Evolutionary conservation across 2,113 vertebrate species (phyloP).

Genomic region (Odocoileus virginianus): DNA sequence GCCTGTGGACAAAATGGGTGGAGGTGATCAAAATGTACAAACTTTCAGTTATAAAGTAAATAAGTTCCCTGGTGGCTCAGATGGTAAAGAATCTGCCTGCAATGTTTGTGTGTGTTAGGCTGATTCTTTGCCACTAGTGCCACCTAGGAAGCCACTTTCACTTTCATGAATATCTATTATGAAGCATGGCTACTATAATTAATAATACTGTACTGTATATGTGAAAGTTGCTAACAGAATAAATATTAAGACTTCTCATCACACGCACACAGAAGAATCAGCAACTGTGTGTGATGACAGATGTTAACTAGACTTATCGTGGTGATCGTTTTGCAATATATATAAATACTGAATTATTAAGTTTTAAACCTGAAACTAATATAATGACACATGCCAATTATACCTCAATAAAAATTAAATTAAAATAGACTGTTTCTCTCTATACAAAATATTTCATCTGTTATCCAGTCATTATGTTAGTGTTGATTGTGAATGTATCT

Average conservation of each 20-base stretch:
- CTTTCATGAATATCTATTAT: neutral
- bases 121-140: neutral
- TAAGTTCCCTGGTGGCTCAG: neutral
- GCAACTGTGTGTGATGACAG: neutral
- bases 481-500: neutral
- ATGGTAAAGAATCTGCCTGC: neutral
- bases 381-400: neutral
- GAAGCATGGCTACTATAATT: neutral
- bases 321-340: neutral
- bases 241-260: neutral
- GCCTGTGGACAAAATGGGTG: neutral
- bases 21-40: neutral
- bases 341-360: neutral
- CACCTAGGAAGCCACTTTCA: neutral
- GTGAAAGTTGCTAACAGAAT: neutral
- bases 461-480: neutral
- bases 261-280: neutral
- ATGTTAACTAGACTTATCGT: neutral
- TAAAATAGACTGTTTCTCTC: neutral
- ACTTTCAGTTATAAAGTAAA: neutral
- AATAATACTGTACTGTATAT: neutral
- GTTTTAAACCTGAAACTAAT: neutral
- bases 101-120: neutral
- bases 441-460: neutral
- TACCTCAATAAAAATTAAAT: neutral